Percentiles rank a stretch among this genome's conserved stretches.
These are phyloP conservation scores for Sphyrna mokarran DNA, from an alignment of 2,113 vertebrate genomes.

Conservation along the genomic window DNA sequence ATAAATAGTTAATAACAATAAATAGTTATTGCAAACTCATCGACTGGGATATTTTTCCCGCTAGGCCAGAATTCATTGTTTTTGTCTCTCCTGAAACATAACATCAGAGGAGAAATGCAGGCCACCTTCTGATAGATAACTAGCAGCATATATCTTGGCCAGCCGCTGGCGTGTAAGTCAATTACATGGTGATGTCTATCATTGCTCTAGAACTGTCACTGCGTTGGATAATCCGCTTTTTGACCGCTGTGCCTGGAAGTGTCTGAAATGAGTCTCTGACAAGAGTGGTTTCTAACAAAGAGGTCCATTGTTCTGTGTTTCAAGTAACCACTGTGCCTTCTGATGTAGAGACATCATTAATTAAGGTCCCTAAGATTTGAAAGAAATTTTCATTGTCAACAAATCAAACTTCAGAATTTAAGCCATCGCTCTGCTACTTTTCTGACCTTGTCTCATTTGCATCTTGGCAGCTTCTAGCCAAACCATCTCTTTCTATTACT, in stretches of 20 bases:
- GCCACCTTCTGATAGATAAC: neutral
- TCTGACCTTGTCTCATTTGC: neutral
- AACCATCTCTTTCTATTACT: neutral
- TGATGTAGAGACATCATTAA: constrained; percentile 20
- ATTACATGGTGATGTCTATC: neutral
- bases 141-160: neutral
- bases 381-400: constrained; percentile 18
- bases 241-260: neutral
- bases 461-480: neutral
- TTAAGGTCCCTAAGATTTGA: constrained; percentile 1
- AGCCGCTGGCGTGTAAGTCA: no score
- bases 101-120: neutral
- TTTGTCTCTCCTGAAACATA: neutral
- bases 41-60: neutral
- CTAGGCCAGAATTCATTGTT: neutral
- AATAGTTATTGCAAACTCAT: neutral
- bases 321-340: neutral
- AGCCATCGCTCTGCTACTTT: neutral
- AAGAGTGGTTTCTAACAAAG: constrained; percentile 18
- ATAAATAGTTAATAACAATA: neutral
- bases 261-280: neutral
- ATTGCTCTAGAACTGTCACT: neutral
- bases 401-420: neutral
- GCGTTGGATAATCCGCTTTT: constrained; percentile 7
- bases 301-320: neutral